Base-by-base conservation (phyloP, 2,797 vertebrate species). In the Darevskia nairensis region DNA sequence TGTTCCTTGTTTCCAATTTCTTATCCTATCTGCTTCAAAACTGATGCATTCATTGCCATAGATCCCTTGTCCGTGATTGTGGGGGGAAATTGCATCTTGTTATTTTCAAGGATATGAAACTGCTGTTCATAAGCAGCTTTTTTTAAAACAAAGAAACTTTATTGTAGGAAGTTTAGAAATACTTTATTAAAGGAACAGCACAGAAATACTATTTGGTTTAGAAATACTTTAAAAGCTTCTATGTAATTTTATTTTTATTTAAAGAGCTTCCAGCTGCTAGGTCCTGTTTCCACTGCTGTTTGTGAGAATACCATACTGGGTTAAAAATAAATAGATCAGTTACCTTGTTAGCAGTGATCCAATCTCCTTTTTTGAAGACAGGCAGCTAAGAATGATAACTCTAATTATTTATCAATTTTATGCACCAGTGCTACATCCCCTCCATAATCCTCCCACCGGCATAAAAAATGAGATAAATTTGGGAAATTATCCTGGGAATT, bases 341-440 rank as follows among this genome's bases (percentile, higher is more conserved):
- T 96, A 95, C 95, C 94, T 96, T 91, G 96, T 95, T 91, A 95
- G 93, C 91, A 95, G 93, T 91, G 95, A 96, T 95, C 95, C 96
- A 94, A 94, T 75, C 90, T 95, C 95, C 95, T 96, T 95, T 96
- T 96, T 96, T 87, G 94, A 90, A 93, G 95, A 94, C 88, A 96
- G 92, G 93, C 94, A 96, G 94, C 95, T 96, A 95, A 94, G 95
- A 95, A 96, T 82, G 88, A 96, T 92, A 96, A 95, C 93, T 94
- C 90, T 94, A 69, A 82, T 95, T 96, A 95, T 94, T 95, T 94
- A 64, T 94, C 88, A 90, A 86, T 94, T 93, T 0, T 0, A 94
- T 90, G 75, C 82, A 94, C 75, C 71, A 29, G 86, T 39, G 29
- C 83, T 59, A 29, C 46, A 86, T 71, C 35, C 46, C 41, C 50